phyloP scores from a whole-genome alignment of 2,113 vertebrate genomes.

The Cygnus buccinator region DNA sequence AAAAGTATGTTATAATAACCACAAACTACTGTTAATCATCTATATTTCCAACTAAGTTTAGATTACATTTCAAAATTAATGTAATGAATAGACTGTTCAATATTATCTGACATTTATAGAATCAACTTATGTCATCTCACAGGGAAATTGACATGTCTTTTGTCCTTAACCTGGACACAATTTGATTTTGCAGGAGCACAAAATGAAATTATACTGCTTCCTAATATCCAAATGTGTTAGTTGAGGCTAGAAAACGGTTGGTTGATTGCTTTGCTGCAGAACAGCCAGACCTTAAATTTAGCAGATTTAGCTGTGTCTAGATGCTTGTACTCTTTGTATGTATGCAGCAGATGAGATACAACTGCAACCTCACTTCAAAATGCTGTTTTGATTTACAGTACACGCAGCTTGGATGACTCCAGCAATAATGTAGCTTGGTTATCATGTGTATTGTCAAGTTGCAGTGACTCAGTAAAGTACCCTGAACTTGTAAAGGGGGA shows the following conservation, averaged over 20 bases:
- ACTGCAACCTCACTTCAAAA: not conserved
- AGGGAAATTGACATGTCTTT: conserved; percentile 15
- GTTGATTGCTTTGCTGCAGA: not conserved
- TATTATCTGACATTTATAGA: conserved; percentile 14
- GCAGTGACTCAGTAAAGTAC: not conserved
- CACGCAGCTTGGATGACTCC: not conserved
- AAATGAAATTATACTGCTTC: conserved; percentile 37
- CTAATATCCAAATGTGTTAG: not conserved
- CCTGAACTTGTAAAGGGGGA: not conserved
- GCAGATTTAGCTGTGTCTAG: not conserved
- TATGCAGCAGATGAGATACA: not conserved
- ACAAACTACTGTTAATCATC: conserved; percentile 15
- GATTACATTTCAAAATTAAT: conserved; percentile 52
- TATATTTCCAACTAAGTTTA: conserved; percentile 17
- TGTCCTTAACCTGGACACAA: conserved; percentile 22
- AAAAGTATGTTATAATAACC: conserved; percentile 34
- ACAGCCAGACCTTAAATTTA: not conserved
- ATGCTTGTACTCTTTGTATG: not conserved
- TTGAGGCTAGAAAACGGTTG: not conserved
- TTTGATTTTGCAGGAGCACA: conserved; percentile 42
- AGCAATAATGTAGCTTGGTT: not conserved
- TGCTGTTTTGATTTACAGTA: not conserved
- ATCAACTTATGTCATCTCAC: conserved; percentile 21
- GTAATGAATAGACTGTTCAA: conserved; percentile 30
- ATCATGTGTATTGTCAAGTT: not conserved